Evolutionary conservation across 2,113 vertebrate species (phyloP), one percentile per base, ranked within the genome.

Genomic region (Gymnorhina tibicen): DNA sequence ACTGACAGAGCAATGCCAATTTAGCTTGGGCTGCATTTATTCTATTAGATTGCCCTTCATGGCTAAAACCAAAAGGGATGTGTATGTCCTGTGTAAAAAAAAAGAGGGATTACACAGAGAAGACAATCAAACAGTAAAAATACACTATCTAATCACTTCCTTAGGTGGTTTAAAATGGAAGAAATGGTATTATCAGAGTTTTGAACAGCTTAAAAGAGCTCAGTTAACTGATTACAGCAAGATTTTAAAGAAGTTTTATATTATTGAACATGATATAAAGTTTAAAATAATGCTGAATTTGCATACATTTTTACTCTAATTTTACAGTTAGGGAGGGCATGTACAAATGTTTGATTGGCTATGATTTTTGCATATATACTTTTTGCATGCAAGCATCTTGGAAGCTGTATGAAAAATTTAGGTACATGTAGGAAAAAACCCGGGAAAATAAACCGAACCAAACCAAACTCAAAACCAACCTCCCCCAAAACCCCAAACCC

Each of bases 1-100:
- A 64, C 63, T 73, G 68, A 81, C 52, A 92, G 63, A 93, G 35
- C 4, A 5, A 41, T 75, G 80, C 16, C 90, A 95, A 81, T 94
- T 93, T 95, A 81, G 56, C 68, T 88, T 55, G 27, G 83, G 28
- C 28, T 95, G 90, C 73, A 50, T 82, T 92, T 93, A 58, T 89
- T 84, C 86, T 78, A 4, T 74, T 64, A 83, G 60, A 68, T 20
- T 75, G 74, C 49, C n/a, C 35, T 75, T 93, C 59, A 68, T 60
- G 72, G 76, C 32, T 85, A 84, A 92, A 94, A 82, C 70, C 13
- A 60, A 70, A 88, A 47, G 56, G 24, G 9, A 39, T 72, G 10
- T 16, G 70, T 85, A 50, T 59, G 23, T 80, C 35, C 30, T n/a
- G 20, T 47, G 33, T 47, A 7, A 62, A 66, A 90, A 60, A 60